Evolutionary conservation across 2,113 vertebrate genomes (phyloP).

Genomic region (Telmatochromis sp.): DNA sequence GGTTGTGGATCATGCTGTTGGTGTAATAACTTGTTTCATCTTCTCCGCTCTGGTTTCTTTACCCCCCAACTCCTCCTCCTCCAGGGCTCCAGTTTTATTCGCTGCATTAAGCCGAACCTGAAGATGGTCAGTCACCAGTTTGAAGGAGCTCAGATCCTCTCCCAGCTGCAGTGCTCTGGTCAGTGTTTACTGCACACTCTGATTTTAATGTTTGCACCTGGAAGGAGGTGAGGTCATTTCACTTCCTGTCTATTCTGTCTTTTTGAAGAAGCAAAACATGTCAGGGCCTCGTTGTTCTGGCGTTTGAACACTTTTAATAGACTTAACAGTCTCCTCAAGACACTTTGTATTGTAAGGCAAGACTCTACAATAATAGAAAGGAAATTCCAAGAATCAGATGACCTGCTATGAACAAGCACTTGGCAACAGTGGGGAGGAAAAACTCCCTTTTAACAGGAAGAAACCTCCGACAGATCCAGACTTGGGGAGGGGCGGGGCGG

Average conservation of each 20-base stretch:
- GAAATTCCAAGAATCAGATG: background rate
- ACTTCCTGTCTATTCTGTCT: background rate
- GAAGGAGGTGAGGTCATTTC: background rate
- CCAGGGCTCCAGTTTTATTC: conserved; percentile 95
- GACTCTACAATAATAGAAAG: background rate
- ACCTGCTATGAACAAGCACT: background rate
- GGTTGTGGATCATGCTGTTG: background rate
- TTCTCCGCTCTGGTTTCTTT: background rate
- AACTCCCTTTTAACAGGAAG: background rate
- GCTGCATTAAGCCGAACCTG: conserved; percentile 96
- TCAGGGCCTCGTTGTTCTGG: background rate
- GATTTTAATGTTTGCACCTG: background rate
- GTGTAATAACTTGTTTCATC: background rate
- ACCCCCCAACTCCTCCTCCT: background rate
- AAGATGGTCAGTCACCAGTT: conserved; percentile 97
- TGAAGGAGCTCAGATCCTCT: conserved; percentile 95
- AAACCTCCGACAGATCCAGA: background rate
- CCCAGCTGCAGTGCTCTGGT: conserved; percentile 98
- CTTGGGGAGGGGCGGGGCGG: background rate
- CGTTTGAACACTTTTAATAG: background rate
- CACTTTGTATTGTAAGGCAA: background rate
- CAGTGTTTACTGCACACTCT: conserved; percentile 4
- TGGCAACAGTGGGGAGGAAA: background rate
- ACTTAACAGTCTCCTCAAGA: background rate
- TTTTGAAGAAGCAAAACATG: background rate